Conservation (phyloP, 2,888 invertebrate genomes). For the Amblyteles armatorius region DNA sequence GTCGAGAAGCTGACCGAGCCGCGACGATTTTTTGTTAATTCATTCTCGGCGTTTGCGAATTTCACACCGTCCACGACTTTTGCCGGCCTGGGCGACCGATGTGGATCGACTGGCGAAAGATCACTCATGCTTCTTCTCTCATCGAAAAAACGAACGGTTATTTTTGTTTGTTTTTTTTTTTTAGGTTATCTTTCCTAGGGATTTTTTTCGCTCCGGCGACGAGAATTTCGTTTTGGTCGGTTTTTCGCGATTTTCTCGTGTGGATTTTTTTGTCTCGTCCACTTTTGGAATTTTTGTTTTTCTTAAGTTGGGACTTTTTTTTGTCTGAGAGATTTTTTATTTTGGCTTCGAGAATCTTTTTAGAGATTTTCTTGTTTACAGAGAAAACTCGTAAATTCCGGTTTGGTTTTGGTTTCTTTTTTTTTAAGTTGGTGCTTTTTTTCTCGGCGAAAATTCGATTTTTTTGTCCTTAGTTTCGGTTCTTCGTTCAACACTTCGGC, state of each 20-base stretch:
- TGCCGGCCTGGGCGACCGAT: constrained; percentile 1
- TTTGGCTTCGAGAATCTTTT: too few relatives aligned
- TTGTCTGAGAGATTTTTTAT: too few relatives aligned
- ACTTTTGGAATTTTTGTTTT: background rate
- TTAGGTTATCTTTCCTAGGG: background rate
- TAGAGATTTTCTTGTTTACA: too few relatives aligned
- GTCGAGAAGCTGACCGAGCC: background rate
- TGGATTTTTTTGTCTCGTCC: background rate
- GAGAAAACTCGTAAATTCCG: too few relatives aligned
- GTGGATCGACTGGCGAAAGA: background rate
- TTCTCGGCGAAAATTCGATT: too few relatives aligned
- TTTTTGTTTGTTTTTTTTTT: background rate
- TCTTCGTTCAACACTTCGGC: too few relatives aligned
- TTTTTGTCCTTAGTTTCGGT: too few relatives aligned
- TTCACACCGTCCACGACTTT: background rate
- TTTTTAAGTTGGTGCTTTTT: background rate
- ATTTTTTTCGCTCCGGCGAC: background rate
- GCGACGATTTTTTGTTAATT: background rate
- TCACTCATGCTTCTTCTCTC: constrained; percentile 49
- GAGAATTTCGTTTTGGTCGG: background rate
- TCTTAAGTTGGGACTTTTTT: too few relatives aligned
- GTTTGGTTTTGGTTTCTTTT: background rate
- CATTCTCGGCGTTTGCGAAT: background rate
- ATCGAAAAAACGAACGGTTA: background rate
- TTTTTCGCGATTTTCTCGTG: background rate